These are phyloP conservation scores for Peromyscus melanophrys DNA, from an alignment of 2,797 vertebrate species.

Conservation along the genomic window DNA sequence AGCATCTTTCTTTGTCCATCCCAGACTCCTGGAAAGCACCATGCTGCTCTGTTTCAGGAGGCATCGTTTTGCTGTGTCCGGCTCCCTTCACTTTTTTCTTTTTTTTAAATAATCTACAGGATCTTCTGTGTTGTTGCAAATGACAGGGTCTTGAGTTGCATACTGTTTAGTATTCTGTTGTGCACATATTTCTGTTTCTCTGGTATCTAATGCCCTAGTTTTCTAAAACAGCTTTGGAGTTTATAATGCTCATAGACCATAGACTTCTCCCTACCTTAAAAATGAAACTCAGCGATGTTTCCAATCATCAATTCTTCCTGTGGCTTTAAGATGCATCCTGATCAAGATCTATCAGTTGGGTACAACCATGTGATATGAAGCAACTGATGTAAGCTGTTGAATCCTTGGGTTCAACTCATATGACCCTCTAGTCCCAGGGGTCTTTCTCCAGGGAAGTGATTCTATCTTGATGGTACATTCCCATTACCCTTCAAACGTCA, in stretches of 20 bases:
- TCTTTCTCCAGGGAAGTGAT: not conserved
- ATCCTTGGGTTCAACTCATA: too few relatives aligned
- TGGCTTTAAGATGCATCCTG: not conserved
- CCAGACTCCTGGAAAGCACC: not conserved
- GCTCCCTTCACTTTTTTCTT: not conserved
- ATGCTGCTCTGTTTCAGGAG: not conserved
- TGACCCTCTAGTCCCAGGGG: rapidly evolving
- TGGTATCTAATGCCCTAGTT: not conserved
- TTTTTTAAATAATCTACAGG: not conserved
- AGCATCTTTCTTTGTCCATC: not conserved
- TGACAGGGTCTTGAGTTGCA: not conserved
- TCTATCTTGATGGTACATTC: not conserved
- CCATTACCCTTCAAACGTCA: not conserved
- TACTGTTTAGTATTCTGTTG: not conserved
- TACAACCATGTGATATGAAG: not conserved
- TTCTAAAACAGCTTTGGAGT: not conserved
- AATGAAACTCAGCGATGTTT: not conserved
- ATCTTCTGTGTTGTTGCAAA: not conserved
- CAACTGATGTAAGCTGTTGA: not conserved
- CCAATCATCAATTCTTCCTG: not conserved
- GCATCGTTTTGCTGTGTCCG: not conserved
- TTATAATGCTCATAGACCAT: too few relatives aligned
- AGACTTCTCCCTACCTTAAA: not conserved
- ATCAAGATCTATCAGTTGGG: not conserved
- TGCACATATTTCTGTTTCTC: not conserved